phyloP scores from a whole-genome alignment of 2,113 vertebrate genomes.

The Uropsilus gracilis region DNA sequence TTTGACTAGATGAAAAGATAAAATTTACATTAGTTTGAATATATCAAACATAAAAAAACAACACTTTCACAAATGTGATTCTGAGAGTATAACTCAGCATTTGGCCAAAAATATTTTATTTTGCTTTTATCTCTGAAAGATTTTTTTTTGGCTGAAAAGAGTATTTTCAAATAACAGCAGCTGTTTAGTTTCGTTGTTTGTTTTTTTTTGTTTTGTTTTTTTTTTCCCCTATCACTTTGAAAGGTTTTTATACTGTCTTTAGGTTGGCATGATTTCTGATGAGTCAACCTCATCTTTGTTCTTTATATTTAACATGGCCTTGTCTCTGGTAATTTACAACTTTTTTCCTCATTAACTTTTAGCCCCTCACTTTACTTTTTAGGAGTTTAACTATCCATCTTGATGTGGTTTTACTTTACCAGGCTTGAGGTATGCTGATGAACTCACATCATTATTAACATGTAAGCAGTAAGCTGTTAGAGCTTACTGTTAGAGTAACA shows the following conservation, averaged over 20 bases:
- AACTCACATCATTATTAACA: too few species aligned
- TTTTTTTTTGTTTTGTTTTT: neutral
- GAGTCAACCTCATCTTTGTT: neutral
- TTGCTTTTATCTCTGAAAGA: neutral
- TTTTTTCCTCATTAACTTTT: neutral
- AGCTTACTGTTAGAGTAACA: too few species aligned
- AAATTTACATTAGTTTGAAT: neutral
- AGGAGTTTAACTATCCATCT: neutral
- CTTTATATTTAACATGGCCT: neutral
- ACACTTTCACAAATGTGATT: neutral
- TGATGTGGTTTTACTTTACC: neutral
- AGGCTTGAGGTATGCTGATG: too few species aligned
- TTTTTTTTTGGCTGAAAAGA: neutral
- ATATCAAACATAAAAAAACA: constrained; percentile 19
- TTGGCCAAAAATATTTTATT: neutral
- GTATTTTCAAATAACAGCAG: neutral
- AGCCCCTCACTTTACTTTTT: neutral
- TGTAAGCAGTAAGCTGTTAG: too few species aligned
- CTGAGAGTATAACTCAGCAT: neutral
- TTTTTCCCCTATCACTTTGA: neutral
- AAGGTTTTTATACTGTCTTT: neutral
- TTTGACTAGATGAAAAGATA: neutral
- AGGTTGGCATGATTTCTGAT: neutral
- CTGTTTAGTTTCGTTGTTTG: neutral
- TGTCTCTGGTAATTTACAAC: neutral